Evolutionary conservation across 2,888 invertebrate species (phyloP).

Genomic region (Stenurella melanura): DNA sequence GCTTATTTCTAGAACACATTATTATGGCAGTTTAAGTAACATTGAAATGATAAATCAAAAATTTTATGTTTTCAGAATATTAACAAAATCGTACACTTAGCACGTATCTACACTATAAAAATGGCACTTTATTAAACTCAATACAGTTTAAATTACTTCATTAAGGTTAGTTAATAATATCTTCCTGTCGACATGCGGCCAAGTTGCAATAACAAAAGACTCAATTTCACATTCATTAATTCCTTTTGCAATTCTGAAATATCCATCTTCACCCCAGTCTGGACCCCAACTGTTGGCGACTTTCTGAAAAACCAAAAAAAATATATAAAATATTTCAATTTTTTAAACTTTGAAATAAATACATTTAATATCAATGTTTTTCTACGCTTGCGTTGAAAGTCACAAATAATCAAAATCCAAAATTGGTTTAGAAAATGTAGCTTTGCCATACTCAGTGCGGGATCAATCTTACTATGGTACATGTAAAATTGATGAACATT

Average conservation of each 20-base stretch:
- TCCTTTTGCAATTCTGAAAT: conserved; percentile 90
- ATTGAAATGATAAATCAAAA: neutral
- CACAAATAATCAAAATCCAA: no score
- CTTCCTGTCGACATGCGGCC: conserved; percentile 74
- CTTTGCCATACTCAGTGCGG: no score
- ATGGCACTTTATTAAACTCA: conserved; percentile 11
- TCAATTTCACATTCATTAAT: conserved; percentile 93
- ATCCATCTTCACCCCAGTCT: conserved; percentile 94
- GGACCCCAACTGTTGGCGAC: conserved; percentile 96
- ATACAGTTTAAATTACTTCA: conserved; percentile 8
- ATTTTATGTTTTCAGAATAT: neutral
- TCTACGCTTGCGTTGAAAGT: no score
- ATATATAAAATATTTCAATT: neutral
- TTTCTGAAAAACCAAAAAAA: conserved; percentile 78
- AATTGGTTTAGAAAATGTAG: no score
- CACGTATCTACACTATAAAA: conserved; percentile 17
- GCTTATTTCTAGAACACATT: conserved; percentile 51
- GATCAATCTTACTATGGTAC: no score
- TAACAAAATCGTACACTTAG: neutral
- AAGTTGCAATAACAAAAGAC: conserved; percentile 88
- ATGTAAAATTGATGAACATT: no score
- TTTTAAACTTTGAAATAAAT: no score
- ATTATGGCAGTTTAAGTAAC: conserved; percentile 51
- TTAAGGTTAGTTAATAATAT: conserved; percentile 44
- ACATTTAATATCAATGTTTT: no score